Evolutionary conservation across 2,797 vertebrate species (phyloP).

Genomic region (Fundulus diaphanus): DNA sequence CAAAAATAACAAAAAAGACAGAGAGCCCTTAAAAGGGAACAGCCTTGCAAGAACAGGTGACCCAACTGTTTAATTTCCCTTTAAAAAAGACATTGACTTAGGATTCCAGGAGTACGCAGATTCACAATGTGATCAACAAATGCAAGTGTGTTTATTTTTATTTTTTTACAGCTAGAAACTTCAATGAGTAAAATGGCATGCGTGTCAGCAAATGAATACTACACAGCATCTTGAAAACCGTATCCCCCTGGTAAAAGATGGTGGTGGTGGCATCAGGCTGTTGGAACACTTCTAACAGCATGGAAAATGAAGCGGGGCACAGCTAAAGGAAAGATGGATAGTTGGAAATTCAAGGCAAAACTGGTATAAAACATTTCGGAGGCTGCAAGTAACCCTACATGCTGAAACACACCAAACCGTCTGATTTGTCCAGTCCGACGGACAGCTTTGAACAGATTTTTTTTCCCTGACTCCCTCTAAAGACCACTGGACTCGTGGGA

Average conservation of each 20-base stretch:
- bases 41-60: slow-evolving; percentile 13
- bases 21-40: not conserved
- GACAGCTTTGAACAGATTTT: too few relatives aligned
- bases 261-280: not conserved
- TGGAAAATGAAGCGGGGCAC: not conserved
- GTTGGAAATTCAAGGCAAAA: not conserved
- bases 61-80: slow-evolving; percentile 11
- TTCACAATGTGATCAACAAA: not conserved
- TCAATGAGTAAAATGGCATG: not conserved
- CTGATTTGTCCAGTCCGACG: too few relatives aligned
- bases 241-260: not conserved
- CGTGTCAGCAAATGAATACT: not conserved
- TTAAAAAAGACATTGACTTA: not conserved
- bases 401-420: too few relatives aligned
- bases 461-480: too few relatives aligned
- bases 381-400: not conserved
- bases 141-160: too few relatives aligned
- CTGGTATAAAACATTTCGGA: not conserved
- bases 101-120: not conserved
- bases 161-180: not conserved
- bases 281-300: not conserved
- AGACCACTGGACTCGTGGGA: too few relatives aligned
- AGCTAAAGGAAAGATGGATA: not conserved
- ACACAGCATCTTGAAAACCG: not conserved
- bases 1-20: slow-evolving; percentile 8